phyloP scores from a whole-genome alignment of 2,797 vertebrate species.

The Heterohyrax brucei region DNA sequence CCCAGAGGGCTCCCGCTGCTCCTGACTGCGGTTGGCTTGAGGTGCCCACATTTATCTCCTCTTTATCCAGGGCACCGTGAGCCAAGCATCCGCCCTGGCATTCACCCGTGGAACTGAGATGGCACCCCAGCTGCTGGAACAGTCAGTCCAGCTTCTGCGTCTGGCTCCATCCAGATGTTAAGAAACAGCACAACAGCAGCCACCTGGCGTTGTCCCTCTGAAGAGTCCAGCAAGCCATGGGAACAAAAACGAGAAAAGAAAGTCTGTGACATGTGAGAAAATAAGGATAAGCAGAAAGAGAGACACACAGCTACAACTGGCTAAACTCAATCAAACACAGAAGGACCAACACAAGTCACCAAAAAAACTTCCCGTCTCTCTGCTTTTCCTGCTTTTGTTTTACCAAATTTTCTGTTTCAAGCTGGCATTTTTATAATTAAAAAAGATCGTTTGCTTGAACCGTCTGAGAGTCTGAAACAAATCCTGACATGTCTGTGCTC shows the following conservation, averaged over 20 bases:
- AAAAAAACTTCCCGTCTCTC: slow-evolving; percentile 8
- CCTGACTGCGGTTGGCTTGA: neutral
- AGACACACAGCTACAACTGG: neutral
- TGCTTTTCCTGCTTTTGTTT: slow-evolving; percentile 38
- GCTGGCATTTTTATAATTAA: slow-evolving; percentile 46
- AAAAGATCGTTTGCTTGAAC: slow-evolving; percentile 56
- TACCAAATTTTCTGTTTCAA: slow-evolving; percentile 41
- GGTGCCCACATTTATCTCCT: neutral
- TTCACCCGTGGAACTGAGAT: neutral
- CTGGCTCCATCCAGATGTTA: slow-evolving; percentile 37
- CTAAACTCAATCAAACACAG: slow-evolving; percentile 28
- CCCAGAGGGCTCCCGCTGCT: neutral
- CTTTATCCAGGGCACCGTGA: neutral
- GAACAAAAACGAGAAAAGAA: neutral
- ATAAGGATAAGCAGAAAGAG: neutral
- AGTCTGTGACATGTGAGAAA: neutral
- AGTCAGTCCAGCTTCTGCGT: neutral
- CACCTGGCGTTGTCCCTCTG: neutral
- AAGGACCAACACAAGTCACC: neutral
- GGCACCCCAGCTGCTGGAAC: neutral
- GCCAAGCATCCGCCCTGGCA: neutral
- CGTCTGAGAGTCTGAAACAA: slow-evolving; percentile 48
- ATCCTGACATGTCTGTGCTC: neutral
- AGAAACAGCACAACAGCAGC: neutral
- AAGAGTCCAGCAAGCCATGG: neutral